Conservation (phyloP, 2,113 vertebrate species). For the Odobenus rosmarus region DNA sequence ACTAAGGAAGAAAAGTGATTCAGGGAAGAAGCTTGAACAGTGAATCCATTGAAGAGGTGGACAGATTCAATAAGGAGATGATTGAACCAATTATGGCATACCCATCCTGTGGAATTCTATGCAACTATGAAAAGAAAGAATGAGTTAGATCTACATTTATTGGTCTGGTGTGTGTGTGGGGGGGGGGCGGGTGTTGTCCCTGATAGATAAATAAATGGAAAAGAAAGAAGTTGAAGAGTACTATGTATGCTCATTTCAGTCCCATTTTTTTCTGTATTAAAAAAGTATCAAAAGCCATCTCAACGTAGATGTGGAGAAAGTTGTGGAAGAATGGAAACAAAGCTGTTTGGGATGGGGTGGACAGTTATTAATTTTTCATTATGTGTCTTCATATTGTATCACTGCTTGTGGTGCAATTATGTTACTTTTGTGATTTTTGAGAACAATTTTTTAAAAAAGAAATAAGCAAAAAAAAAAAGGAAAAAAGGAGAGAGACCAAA, state of each 20-base stretch:
- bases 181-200: background rate
- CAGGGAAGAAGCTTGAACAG: conserved; percentile 15
- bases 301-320: background rate
- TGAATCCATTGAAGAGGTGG: background rate
- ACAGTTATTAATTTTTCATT: background rate
- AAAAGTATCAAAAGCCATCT: background rate
- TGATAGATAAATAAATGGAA: background rate
- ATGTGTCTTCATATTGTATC: background rate
- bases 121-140: background rate
- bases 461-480: background rate
- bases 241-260: background rate
- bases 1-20: background rate
- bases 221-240: background rate
- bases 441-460: background rate
- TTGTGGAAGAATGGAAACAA: background rate
- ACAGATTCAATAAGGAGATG: background rate
- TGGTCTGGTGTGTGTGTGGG: background rate
- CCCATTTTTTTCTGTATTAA: background rate
- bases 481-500: background rate
- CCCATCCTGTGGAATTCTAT: background rate
- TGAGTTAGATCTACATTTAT: background rate
- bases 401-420: background rate
- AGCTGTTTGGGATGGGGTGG: background rate
- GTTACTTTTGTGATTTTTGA: conserved; percentile 7
- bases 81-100: background rate